phyloP scores from a whole-genome alignment of 2,888 invertebrate genomes.

The Loripinus fragilis region DNA sequence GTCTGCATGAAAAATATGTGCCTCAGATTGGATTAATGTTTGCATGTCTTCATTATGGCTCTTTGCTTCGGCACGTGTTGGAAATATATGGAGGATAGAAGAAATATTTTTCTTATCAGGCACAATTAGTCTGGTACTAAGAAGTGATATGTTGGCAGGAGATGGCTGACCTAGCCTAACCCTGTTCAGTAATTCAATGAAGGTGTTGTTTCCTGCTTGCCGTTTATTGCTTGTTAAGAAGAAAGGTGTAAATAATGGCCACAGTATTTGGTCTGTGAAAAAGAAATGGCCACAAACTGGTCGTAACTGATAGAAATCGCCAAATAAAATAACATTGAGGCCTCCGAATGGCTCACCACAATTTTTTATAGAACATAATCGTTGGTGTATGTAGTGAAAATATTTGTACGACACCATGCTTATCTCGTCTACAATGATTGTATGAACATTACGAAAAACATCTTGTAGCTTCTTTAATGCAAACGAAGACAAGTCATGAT shows the following conservation, averaged over 20 bases:
- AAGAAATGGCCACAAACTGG: constrained; percentile 25
- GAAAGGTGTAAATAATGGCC: constrained; percentile 32
- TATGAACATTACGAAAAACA: too few species aligned
- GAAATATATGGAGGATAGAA: constrained; percentile 13
- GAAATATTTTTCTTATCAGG: neutral
- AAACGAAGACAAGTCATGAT: constrained; percentile 24
- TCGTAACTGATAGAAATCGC: constrained; percentile 34
- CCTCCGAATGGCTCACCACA: constrained; percentile 29
- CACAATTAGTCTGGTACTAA: neutral
- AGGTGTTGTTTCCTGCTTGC: neutral
- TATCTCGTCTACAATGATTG: constrained; percentile 56
- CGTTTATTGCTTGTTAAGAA: constrained; percentile 28
- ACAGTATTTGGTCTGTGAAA: constrained; percentile 18
- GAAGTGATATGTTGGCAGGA: neutral
- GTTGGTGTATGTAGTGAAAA: constrained; percentile 1
- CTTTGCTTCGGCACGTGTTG: neutral
- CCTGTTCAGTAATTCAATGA: neutral
- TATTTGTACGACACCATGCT: constrained; percentile 32
- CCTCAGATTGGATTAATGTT: neutral
- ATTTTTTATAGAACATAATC: neutral
- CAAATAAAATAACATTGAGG: constrained; percentile 32
- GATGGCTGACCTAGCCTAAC: neutral
- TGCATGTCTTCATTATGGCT: neutral
- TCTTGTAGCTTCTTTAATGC: constrained; percentile 16
- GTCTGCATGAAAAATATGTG: constrained; percentile 5